phyloP scores from a whole-genome alignment of 2,888 invertebrate species.

The Drosophila kokeensis region DNA sequence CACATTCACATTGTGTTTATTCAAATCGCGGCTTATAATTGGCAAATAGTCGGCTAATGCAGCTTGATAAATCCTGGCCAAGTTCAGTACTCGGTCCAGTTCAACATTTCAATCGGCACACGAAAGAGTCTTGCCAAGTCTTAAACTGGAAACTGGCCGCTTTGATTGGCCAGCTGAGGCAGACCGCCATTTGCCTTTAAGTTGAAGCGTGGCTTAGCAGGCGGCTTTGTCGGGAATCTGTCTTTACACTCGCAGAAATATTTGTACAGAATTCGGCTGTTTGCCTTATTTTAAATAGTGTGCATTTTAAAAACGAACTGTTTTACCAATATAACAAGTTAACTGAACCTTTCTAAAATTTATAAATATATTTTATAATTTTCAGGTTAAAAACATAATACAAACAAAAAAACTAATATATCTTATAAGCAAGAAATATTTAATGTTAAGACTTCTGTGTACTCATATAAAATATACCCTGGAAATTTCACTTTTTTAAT shows the following conservation, averaged over 20 bases:
- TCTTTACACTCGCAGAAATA: constrained; percentile 37
- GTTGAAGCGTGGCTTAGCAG: constrained; percentile 47
- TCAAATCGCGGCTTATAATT: constrained; percentile 63
- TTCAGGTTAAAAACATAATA: too few relatives aligned
- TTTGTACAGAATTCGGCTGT: not conserved
- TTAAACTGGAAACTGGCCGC: constrained; percentile 66
- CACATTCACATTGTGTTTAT: constrained; percentile 58
- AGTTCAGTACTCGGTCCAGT: constrained; percentile 21
- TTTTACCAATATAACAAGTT: not conserved
- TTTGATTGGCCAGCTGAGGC: constrained; percentile 66
- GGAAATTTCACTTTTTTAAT: not conserved
- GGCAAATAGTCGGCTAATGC: constrained; percentile 36
- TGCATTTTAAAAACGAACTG: not conserved
- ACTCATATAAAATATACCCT: not conserved
- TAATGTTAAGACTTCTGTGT: not conserved
- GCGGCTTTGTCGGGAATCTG: constrained; percentile 53
- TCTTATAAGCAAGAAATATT: not conserved
- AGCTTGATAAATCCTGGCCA: constrained; percentile 45
- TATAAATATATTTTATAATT: not conserved
- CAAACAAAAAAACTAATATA: accelerated
- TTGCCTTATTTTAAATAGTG: not conserved
- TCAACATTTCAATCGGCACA: constrained; percentile 9
- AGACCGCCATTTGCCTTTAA: constrained; percentile 64
- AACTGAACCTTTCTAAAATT: not conserved
- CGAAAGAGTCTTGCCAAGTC: constrained; percentile 1